Evolutionary conservation across 92 coral and sea anemone species (phyloP).

Genomic region (Isaurus tuberculatus): DNA sequence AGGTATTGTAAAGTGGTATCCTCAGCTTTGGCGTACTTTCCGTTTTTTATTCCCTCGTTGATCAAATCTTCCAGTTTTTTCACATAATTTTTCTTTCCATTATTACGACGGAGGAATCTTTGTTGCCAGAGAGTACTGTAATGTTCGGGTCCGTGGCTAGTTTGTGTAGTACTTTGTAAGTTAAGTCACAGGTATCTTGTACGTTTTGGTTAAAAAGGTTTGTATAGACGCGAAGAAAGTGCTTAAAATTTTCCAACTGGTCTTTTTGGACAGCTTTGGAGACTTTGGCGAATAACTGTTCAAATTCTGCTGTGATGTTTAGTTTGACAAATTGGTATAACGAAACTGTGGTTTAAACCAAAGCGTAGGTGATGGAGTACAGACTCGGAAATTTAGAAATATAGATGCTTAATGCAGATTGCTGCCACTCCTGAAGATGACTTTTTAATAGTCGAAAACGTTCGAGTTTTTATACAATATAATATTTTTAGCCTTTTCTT

Average conservation of each 20-base stretch:
- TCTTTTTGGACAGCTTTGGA: conserved; percentile 18
- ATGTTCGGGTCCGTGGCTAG: conserved; percentile 40
- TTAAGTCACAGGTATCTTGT: conserved; percentile 8
- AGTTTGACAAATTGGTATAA: background rate
- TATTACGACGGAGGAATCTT: conserved; percentile 64
- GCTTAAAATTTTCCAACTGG: conserved; percentile 9
- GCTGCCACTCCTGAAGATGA: too few relatives aligned
- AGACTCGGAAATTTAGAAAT: too few relatives aligned
- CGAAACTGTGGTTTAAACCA: background rate
- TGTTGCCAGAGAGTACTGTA: conserved; percentile 45
- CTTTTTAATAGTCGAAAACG: too few relatives aligned
- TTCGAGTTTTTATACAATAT: too few relatives aligned
- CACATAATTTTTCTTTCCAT: conserved; percentile 28
- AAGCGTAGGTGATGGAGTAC: background rate
- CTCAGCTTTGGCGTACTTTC: conserved; percentile 42
- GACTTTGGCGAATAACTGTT: conserved; percentile 12
- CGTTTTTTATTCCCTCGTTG: conserved; percentile 44
- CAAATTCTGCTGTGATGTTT: background rate
- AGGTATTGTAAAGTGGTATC: conserved; percentile 48
- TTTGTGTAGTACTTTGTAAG: conserved; percentile 55
- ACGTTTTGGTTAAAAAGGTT: conserved; percentile 22
- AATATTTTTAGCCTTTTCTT: too few relatives aligned
- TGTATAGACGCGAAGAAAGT: conserved; percentile 11
- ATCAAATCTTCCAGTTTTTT: conserved; percentile 41
- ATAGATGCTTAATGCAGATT: too few relatives aligned